Base-by-base conservation (phyloP, 1,140 invertebrate species). In the Microplitis demolitor region DNA sequence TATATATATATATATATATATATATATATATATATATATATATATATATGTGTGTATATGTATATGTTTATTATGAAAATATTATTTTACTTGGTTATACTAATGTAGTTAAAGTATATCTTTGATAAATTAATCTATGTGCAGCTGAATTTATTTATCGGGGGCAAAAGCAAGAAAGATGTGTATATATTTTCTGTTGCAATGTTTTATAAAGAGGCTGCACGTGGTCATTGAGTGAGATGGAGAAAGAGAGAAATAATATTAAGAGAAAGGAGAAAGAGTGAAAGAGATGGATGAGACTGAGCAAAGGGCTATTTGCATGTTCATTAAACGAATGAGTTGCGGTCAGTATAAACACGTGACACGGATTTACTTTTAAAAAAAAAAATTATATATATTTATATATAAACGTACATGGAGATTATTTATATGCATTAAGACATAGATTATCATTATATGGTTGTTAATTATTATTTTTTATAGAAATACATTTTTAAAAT, bases 221-320 rank as follows among this genome's bases (percentile, higher is more conserved):
- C 66, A 67, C 66, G 66, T 67, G 66, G 66, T 34, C 33, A 39
- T 67, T 14, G 60, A 62, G 33, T 67, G 50, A 24, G 50, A 33
- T 16, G 24, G 45, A 50, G 39, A 67, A 24, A 24, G 34, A 69
- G 56, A 34, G 37, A 50, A 58, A 50, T 16, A 39, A 61, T 6
- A 24, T 34, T 35, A 50, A 31, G 16, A 58, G 56, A 58, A 31
- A 58, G 14, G 31, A 67, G 51, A 33, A 67, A 37, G 60, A 62
- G 58, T 3, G 63, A 56, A 54, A 58, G 11, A 66, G 61, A 56
- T n/a, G 50, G 70, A 58, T 58, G 24, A 58, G 24, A 33, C 53
- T n/a, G 63, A 35, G n/a, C 31, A 60, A 72, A 72, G 70, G 70
- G 70, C 63, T 64, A 72, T 72, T 72, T 66, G 70, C 70, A 72